Evolutionary conservation across 2,113 vertebrate genomes (phyloP).

Genomic region (Ctenomys sociabilis): DNA sequence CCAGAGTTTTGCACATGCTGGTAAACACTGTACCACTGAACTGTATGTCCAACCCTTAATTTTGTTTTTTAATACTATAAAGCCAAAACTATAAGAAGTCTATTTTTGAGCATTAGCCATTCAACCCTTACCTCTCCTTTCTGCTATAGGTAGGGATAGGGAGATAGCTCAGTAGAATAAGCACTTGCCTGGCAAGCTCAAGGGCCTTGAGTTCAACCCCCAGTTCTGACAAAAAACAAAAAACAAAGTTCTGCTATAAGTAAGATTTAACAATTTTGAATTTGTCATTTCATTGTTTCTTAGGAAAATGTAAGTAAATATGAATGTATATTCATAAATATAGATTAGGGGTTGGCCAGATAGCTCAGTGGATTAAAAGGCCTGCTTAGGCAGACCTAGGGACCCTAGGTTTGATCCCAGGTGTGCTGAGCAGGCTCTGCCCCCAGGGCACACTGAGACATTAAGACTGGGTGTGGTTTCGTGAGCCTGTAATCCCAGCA

Average conservation of each 20-base stretch:
- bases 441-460: no score
- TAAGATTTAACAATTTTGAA: not conserved
- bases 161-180: no score
- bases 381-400: no score
- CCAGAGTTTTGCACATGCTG: not conserved
- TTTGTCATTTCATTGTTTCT: slow-evolving; percentile 53
- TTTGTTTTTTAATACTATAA: not conserved
- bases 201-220: no score
- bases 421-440: no score
- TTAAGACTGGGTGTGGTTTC: no score
- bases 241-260: not conserved
- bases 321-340: not conserved
- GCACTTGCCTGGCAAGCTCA: no score
- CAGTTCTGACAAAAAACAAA: no score
- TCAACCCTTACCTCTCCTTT: not conserved
- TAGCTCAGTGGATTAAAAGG: no score
- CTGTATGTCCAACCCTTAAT: not conserved
- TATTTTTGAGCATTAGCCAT: not conserved
- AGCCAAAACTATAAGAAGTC: slow-evolving; percentile 32
- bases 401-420: no score
- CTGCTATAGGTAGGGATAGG: no score
- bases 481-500: no score
- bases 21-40: not conserved
- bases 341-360: not conserved
- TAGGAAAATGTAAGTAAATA: slow-evolving; percentile 44